Evolutionary conservation across 1,140 invertebrate genomes (phyloP).

Genomic region (Belonocnema kinseyi): DNA sequence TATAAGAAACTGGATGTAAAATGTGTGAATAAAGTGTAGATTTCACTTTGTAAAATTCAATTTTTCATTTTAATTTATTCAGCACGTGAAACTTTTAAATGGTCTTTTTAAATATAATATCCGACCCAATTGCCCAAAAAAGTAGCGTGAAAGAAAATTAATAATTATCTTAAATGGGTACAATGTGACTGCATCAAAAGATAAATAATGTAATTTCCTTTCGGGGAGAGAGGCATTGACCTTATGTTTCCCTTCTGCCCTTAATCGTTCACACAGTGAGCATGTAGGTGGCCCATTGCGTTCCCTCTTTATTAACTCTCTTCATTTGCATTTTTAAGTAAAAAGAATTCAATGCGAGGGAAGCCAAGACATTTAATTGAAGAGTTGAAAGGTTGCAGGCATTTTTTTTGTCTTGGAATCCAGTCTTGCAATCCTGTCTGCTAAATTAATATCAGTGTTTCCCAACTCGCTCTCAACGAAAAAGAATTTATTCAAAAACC

Average conservation of each 20-base stretch:
- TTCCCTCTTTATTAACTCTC: constrained; percentile 18
- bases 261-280: constrained; percentile 19
- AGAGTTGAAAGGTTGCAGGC: constrained; percentile 35
- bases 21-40: background rate
- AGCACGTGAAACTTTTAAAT: no score
- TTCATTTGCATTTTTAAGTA: constrained; percentile 32
- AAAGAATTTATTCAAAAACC: background rate
- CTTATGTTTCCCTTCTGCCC: constrained; percentile 18
- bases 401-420: constrained; percentile 40
- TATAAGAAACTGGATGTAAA: background rate
- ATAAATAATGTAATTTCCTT: constrained; percentile 24
- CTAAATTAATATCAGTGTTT: constrained; percentile 50
- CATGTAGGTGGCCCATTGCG: constrained; percentile 1
- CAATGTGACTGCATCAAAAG: background rate
- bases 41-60: background rate
- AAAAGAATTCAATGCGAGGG: constrained; percentile 34
- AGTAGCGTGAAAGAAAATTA: background rate
- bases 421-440: constrained; percentile 40
- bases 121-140: no score
- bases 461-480: constrained; percentile 41
- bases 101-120: no score
- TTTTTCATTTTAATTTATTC: no score
- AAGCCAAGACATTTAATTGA: constrained; percentile 40
- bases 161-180: background rate
- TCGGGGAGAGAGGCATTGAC: constrained; percentile 19